Percentiles rank a stretch among this genome's conserved stretches.
Evolutionary conservation across 2,797 vertebrate genomes (phyloP).

Genomic region (Syngnathus rostellatus): DNA sequence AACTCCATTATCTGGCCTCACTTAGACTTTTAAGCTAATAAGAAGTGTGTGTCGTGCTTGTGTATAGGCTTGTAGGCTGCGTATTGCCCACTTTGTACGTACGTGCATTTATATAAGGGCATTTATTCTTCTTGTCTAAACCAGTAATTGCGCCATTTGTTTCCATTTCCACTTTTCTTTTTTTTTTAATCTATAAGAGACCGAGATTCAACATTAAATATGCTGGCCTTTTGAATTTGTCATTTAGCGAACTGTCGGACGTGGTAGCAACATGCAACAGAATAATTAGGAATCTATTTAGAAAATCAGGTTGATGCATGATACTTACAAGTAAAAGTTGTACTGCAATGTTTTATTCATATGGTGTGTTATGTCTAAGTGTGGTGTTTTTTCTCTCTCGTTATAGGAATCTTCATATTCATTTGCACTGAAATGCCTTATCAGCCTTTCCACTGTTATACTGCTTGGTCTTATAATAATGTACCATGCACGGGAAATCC

Average conservation of each 20-base stretch:
- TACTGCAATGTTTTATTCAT: neutral
- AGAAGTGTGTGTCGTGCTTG: constrained; percentile 21
- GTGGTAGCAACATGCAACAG: neutral
- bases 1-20: constrained; percentile 35
- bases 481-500: constrained; percentile 93
- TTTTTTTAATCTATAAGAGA: neutral
- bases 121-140: neutral
- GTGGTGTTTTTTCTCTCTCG: constrained; percentile 46
- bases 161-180: neutral
- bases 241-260: neutral
- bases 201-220: neutral
- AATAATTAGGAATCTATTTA: neutral
- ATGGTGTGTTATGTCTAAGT: constrained; percentile 9
- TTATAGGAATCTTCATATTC: constrained; percentile 86
- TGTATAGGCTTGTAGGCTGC: neutral
- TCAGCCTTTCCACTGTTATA: constrained; percentile 95
- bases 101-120: neutral
- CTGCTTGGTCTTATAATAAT: constrained; percentile 93
- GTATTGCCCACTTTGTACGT: neutral
- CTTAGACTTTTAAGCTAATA: constrained; percentile 27
- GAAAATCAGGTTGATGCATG: neutral
- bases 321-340: neutral
- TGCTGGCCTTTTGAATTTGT: neutral
- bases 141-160: constrained; percentile 1
- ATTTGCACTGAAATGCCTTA: constrained; percentile 96